phyloP scores from a whole-genome alignment of 92 coral and sea anemone genomes.

The Desmophyllum pertusum region DNA sequence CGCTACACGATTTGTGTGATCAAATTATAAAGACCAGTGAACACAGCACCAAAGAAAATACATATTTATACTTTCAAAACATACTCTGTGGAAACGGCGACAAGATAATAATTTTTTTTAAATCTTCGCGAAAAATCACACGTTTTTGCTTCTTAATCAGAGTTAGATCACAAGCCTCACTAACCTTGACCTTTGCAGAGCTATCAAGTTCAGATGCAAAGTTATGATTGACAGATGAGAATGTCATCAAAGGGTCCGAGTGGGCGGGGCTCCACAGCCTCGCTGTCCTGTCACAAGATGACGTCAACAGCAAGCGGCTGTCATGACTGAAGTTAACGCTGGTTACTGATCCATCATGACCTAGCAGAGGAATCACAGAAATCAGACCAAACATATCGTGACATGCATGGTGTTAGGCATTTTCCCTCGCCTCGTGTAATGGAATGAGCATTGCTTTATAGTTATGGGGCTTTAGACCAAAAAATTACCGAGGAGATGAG shows the following conservation, averaged over 20 bases:
- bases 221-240: conserved; percentile 75
- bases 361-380: conserved; percentile 23
- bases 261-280: conserved; percentile 79
- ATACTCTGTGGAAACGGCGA: not conserved
- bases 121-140: not conserved
- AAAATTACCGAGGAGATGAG: no score
- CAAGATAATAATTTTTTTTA: no score
- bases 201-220: conserved; percentile 72
- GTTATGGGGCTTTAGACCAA: no score
- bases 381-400: not conserved
- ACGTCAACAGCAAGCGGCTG: conserved; percentile 84
- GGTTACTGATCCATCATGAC: conserved; percentile 95
- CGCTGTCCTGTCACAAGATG: conserved; percentile 89
- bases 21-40: no score
- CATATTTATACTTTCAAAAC: no score
- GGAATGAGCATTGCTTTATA: no score
- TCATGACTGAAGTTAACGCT: conserved; percentile 82
- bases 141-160: not conserved
- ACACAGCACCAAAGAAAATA: no score
- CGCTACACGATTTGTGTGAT: no score
- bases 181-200: conserved; percentile 64
- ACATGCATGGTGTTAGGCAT: not conserved
- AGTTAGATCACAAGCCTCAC: not conserved
- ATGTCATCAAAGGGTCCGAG: conserved; percentile 79
- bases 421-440: no score